A percentile compares a stretch with the other conserved stretches of the same genome.
Conservation (phyloP, 2,797 vertebrate genomes). For the Masticophis lateralis region DNA sequence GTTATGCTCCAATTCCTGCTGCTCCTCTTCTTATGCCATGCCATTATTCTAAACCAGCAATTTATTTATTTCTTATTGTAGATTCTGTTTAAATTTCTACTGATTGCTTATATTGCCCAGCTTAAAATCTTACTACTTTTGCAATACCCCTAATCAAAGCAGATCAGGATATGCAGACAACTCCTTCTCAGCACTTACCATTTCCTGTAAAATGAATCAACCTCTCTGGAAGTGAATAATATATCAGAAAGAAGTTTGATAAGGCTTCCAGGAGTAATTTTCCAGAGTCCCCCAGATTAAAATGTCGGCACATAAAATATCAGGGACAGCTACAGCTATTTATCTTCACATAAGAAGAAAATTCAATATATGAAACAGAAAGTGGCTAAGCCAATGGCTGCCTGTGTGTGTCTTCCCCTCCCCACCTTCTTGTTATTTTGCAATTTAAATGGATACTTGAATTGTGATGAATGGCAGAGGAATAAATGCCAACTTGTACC, state of each 20-base stretch:
- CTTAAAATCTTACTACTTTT: not conserved
- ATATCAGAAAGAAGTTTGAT: constrained; percentile 30
- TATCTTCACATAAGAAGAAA: not conserved
- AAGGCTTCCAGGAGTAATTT: constrained; percentile 49
- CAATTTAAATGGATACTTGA: not conserved
- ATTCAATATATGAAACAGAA: not conserved
- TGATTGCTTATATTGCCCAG: not conserved
- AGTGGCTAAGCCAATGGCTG: not conserved
- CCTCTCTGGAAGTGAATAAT: constrained; percentile 44
- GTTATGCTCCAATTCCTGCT: not conserved
- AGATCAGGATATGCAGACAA: not conserved
- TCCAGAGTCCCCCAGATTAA: constrained; percentile 45
- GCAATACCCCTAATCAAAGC: constrained; percentile 25
- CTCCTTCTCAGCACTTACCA: not conserved
- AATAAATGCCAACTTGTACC: not conserved
- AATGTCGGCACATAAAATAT: constrained; percentile 45
- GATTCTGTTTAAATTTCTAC: not conserved
- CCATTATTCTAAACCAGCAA: not conserved
- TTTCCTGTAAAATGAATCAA: constrained; percentile 37
- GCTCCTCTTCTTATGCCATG: not conserved
- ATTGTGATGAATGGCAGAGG: not conserved
- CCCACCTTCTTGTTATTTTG: not conserved
- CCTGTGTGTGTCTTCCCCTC: not conserved
- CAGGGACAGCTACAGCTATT: not conserved
- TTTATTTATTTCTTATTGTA: not conserved